A percentile compares a stretch with the other conserved stretches of the same genome.
These are phyloP conservation scores for Marmota flaviventris DNA, from an alignment of 2,113 vertebrate genomes.

Conservation along the genomic window DNA sequence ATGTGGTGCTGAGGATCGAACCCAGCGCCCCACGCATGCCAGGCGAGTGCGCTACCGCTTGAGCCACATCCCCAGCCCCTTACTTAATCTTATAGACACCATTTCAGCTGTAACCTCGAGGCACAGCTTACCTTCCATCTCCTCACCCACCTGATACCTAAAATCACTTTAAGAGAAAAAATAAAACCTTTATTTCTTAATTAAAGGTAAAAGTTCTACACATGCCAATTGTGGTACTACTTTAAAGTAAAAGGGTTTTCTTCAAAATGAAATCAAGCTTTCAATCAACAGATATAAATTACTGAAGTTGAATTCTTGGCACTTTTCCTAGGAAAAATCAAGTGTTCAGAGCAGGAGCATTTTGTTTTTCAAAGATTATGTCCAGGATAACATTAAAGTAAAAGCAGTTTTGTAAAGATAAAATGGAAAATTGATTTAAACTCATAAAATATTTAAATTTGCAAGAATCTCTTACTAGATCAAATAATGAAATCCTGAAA, in stretches of 20 bases:
- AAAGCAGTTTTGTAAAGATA: slow-evolving; percentile 54
- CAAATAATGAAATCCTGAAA: slow-evolving; percentile 45
- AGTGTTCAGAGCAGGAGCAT: neutral
- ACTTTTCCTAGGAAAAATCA: slow-evolving; percentile 52
- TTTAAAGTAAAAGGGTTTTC: neutral
- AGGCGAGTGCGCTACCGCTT: no score
- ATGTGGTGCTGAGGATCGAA: no score
- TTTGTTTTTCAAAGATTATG: slow-evolving; percentile 51
- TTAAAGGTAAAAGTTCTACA: neutral
- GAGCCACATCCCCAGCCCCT: no score
- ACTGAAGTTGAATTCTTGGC: slow-evolving; percentile 19
- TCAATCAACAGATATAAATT: slow-evolving; percentile 19
- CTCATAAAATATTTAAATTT: slow-evolving; percentile 55
- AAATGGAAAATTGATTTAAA: slow-evolving; percentile 62
- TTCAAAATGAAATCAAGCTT: slow-evolving; percentile 35
- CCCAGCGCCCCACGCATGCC: no score
- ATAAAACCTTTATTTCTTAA: slow-evolving; percentile 15
- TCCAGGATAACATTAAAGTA: slow-evolving; percentile 51
- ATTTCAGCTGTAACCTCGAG: neutral
- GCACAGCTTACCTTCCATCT: neutral
- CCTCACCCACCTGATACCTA: neutral
- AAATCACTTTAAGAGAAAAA: slow-evolving; percentile 41
- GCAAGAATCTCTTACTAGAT: slow-evolving; percentile 47
- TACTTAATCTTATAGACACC: neutral
- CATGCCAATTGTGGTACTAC: neutral